Evolutionary conservation across 2,797 vertebrate genomes (phyloP), one percentile per base, ranked within the genome.

Genomic region (Helarctos malayanus): DNA sequence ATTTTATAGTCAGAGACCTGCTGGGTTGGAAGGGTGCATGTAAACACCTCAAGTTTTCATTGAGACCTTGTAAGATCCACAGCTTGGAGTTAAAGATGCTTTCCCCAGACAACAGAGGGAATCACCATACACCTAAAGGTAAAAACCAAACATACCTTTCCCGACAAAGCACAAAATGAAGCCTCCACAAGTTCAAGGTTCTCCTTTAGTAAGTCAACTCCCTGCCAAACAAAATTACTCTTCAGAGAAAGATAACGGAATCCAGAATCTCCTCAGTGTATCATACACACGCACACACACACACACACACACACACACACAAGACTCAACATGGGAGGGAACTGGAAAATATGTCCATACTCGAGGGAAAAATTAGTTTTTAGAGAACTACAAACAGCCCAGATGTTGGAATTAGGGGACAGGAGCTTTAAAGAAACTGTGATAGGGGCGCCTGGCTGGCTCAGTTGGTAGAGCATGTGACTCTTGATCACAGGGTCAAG

Each of bases 71-170:
- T 45, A 89, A 71, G 38, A 8, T 5, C 73, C 91, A 25, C 52
- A 78, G 57, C 52, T 91, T 87, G 52, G 13, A 83, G 59, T 91
- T 35, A 82, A 81, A 91, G 49, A 82, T 83, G 88, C 35, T 78
- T 23, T 71, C 59, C 41, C 45, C 52, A 86, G 32, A 71, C 56
- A 82, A 18, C 2, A 7, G 19, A 76, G 29, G 52, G 35, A 84
- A 82, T 81, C 49, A 83, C n/a, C 27, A 52, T 57, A 38, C 45
- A 5, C 41, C 81, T 86, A 47, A 65, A 32, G 21, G 3, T 32
- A 79, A 71, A 71, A 79, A 45, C 54, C 19, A 69, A 93, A 65
- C n/a, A 88, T 18, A 38, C 59, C 29, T 75, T 27, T 52, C 23
- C 21, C 45, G 52, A 54, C 21, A 69, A 91, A 68, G 61, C n/a